Evolutionary conservation across 2,888 invertebrate genomes (phyloP).

Genomic region (Platypus cylindrus): DNA sequence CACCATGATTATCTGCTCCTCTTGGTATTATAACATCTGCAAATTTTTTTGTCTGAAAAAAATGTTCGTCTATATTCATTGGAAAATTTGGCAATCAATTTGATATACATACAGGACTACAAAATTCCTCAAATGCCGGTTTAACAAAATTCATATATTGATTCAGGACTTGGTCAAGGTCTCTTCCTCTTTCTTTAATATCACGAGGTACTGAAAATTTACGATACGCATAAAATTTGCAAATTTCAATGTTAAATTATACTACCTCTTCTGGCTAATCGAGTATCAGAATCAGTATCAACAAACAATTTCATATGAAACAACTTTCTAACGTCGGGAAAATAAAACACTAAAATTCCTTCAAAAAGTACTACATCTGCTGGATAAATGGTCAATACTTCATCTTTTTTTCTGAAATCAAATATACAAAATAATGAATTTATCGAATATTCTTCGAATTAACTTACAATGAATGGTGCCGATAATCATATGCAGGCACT

Average conservation of each 20-base stretch:
- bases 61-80: not conserved
- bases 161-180: slow-evolving; percentile 85
- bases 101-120: slow-evolving; percentile 81
- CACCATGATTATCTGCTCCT: slow-evolving; percentile 94
- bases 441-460: not conserved
- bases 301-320: slow-evolving; percentile 99
- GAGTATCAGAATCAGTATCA: slow-evolving; percentile 96
- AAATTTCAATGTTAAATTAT: slow-evolving; percentile 3
- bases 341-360: slow-evolving; percentile 96
- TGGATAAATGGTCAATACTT: slow-evolving; percentile 73
- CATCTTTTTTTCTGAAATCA: slow-evolving; percentile 43
- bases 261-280: slow-evolving; percentile 86
- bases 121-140: slow-evolving; percentile 99
- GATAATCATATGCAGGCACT: slow-evolving; percentile 89
- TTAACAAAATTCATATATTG: slow-evolving; percentile 98
- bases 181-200: slow-evolving; percentile 86
- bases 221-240: slow-evolving; percentile 6
- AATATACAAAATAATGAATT: not conserved
- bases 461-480: slow-evolving; percentile 72
- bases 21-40: slow-evolving; percentile 99
- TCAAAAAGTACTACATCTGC: slow-evolving; percentile 96
- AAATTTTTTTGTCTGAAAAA: slow-evolving; percentile 90
- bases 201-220: slow-evolving; percentile 75
- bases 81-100: too few relatives aligned
- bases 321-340: slow-evolving; percentile 82